Evolutionary conservation across 2,888 invertebrate species (phyloP).

Genomic region (Synergus itoensis): DNA sequence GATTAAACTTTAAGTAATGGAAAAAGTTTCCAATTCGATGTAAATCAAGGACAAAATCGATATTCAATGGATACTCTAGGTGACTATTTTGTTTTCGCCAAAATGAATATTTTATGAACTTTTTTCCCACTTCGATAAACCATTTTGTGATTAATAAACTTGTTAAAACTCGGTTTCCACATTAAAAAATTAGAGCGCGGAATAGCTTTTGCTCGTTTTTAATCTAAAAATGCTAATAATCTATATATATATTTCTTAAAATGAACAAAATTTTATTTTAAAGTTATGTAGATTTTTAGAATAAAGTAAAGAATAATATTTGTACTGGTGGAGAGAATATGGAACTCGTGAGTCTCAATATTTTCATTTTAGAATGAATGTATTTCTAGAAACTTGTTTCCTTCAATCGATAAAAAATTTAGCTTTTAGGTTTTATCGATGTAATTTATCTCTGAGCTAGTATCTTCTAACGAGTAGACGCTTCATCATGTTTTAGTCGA

Average conservation of each 20-base stretch:
- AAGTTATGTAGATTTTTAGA: background rate
- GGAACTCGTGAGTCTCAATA: background rate
- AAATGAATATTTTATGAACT: constrained; percentile 31
- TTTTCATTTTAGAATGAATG: background rate
- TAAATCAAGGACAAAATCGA: constrained; percentile 16
- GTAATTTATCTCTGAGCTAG: constrained; percentile 26
- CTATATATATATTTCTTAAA: background rate
- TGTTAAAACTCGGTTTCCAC: background rate
- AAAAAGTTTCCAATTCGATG: constrained; percentile 16
- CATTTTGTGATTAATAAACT: background rate
- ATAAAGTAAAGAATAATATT: background rate
- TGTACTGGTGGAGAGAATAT: background rate
- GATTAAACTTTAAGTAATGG: background rate
- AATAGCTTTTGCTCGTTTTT: background rate
- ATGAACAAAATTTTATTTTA: too few species aligned
- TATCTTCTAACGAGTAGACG: background rate
- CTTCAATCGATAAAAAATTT: background rate
- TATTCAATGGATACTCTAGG: constrained; percentile 1
- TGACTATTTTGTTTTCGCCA: background rate
- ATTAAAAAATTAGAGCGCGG: background rate
- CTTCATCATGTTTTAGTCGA: constrained; percentile 37
- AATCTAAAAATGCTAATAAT: background rate
- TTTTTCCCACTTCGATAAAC: background rate
- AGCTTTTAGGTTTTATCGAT: constrained; percentile 7
- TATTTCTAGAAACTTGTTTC: background rate